Evolutionary conservation across 2,113 vertebrate species (phyloP).

Genomic region (Sialia sialis): DNA sequence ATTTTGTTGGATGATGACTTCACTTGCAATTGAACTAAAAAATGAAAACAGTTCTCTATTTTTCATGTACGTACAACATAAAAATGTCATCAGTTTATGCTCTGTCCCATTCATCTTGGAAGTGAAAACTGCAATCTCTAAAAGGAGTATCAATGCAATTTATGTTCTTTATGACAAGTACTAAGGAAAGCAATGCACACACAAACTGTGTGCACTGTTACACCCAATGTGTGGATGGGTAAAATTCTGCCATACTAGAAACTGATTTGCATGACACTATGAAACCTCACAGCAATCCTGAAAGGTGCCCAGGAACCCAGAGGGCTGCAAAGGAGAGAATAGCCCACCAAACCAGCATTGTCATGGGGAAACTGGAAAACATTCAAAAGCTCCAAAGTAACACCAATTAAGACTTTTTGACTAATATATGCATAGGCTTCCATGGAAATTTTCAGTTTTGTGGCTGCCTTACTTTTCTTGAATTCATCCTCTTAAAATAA

Average conservation of each 20-base stretch:
- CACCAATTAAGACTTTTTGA: background rate
- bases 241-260: background rate
- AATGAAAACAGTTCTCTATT: background rate
- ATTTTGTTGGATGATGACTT: background rate
- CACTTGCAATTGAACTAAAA: background rate
- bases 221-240: background rate
- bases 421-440: background rate
- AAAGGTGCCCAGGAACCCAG: background rate
- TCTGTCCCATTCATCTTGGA: background rate
- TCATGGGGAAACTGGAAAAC: background rate
- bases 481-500: background rate
- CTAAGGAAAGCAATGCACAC: background rate
- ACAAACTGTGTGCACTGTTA: fast-evolving
- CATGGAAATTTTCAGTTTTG: background rate
- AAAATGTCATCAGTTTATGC: background rate
- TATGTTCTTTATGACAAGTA: background rate
- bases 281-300: background rate
- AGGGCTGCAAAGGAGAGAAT: background rate
- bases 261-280: background rate
- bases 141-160: background rate
- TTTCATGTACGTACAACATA: background rate
- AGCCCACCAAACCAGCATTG: background rate
- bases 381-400: background rate
- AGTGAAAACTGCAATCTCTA: background rate
- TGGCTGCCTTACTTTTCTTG: background rate